These are phyloP conservation scores for Rhipidura dahli DNA, from an alignment of 2,113 vertebrate species.

Conservation along the genomic window DNA sequence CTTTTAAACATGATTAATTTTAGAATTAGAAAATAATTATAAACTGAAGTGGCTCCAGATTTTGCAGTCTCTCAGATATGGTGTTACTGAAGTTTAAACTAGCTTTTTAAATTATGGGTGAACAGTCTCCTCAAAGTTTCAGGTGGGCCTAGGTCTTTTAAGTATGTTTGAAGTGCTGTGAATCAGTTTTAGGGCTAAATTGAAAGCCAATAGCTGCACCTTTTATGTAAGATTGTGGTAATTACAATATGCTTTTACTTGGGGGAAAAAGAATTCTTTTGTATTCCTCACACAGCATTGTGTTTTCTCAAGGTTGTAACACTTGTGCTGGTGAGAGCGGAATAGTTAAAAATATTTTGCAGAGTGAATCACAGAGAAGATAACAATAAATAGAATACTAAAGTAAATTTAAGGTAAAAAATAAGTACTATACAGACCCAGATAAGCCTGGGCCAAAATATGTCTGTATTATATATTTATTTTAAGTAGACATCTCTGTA, in stretches of 20 bases:
- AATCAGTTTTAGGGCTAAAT: not conserved
- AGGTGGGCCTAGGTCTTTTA: not conserved
- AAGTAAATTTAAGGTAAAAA: not conserved
- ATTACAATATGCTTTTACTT: not conserved
- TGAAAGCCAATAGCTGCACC: not conserved
- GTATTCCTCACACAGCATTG: not conserved
- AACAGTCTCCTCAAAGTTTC: not conserved
- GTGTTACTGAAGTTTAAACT: not conserved
- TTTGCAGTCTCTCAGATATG: not conserved
- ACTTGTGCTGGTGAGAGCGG: not conserved
- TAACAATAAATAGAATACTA: not conserved
- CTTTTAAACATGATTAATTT: not conserved
- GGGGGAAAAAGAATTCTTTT: not conserved
- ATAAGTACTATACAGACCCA: not conserved
- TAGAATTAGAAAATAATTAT: not conserved
- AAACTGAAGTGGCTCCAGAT: not conserved
- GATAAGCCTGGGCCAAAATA: not conserved
- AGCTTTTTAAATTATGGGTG: not conserved
- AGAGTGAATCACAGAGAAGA: not conserved
- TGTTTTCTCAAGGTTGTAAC: not conserved
- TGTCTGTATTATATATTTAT: not conserved
- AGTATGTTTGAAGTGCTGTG: not conserved
- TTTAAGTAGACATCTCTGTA: not conserved
- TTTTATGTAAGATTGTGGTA: not conserved
- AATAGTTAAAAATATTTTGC: not conserved